phyloP scores from a whole-genome alignment of 2,888 invertebrate genomes.

The Polymixis lichenea region DNA sequence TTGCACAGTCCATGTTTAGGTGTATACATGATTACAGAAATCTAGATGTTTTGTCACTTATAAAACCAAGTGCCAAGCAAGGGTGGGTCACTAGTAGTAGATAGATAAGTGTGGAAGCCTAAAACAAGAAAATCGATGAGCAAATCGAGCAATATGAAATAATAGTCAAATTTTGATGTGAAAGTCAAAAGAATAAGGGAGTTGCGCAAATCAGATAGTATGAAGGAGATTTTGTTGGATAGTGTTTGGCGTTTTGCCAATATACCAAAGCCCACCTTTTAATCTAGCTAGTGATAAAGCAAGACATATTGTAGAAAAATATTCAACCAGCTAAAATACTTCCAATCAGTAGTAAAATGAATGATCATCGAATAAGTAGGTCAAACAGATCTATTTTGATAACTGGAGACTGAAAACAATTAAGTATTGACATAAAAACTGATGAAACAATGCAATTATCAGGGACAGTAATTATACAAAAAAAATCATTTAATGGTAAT shows the following conservation, averaged over 20 bases:
- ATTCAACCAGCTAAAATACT: background rate
- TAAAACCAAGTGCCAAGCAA: background rate
- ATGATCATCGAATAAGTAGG: background rate
- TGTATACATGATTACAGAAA: background rate
- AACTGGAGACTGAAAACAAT: background rate
- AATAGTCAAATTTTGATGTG: background rate
- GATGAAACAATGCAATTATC: background rate
- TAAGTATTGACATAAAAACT: background rate
- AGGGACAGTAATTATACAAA: background rate
- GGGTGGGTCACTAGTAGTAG: background rate
- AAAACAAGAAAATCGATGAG: background rate
- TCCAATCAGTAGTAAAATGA: background rate
- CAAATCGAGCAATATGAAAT: background rate
- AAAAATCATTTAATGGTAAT: background rate
- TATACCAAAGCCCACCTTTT: conserved; percentile 1
- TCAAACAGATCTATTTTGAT: background rate
- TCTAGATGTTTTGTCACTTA: background rate
- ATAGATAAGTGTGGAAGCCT: background rate
- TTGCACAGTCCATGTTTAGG: background rate
- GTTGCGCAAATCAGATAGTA: background rate
- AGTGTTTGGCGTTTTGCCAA: conserved; percentile 37
- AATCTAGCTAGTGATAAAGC: conserved; percentile 20
- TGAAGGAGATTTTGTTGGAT: conserved; percentile 4
- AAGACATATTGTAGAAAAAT: conserved; percentile 24
- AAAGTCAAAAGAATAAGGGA: background rate